phyloP scores from a whole-genome alignment of 2,797 vertebrate genomes.

The Aplochiton taeniatus region DNA sequence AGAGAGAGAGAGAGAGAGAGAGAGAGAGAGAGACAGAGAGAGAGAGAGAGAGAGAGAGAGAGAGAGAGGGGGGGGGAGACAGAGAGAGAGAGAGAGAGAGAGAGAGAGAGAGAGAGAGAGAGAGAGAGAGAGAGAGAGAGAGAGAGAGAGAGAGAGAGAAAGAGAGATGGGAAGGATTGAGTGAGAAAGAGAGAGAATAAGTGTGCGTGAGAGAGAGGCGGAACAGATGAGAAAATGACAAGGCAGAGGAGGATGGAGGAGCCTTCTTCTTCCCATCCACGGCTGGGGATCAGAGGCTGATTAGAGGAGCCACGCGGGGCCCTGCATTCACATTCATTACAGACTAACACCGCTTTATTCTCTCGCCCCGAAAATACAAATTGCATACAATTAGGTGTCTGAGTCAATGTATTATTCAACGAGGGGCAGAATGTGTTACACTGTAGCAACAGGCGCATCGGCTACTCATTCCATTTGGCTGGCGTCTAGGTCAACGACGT shows the following conservation, averaged over 20 bases:
- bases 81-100: background rate
- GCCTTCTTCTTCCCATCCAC: conserved; percentile 53
- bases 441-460: too few relatives aligned
- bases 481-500: too few relatives aligned
- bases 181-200: too few relatives aligned
- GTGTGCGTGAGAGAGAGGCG: too few relatives aligned
- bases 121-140: background rate
- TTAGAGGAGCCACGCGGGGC: conserved; percentile 48
- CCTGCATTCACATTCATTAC: conserved; percentile 21
- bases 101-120: background rate
- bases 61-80: background rate
- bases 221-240: conserved; percentile 68
- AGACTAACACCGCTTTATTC: too few relatives aligned
- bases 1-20: background rate
- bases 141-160: background rate
- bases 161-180: background rate
- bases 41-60: background rate
- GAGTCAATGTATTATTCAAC: conserved; percentile 27
- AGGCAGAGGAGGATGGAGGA: conserved; percentile 41
- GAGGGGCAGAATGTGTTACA: too few relatives aligned
- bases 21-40: background rate
- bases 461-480: too few relatives aligned
- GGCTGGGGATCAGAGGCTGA: conserved; percentile 60
- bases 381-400: conserved; percentile 26
- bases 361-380: conserved; percentile 8